These are phyloP conservation scores for Silurus aristotelis DNA, from an alignment of 2,797 vertebrate genomes.

Conservation along the genomic window DNA sequence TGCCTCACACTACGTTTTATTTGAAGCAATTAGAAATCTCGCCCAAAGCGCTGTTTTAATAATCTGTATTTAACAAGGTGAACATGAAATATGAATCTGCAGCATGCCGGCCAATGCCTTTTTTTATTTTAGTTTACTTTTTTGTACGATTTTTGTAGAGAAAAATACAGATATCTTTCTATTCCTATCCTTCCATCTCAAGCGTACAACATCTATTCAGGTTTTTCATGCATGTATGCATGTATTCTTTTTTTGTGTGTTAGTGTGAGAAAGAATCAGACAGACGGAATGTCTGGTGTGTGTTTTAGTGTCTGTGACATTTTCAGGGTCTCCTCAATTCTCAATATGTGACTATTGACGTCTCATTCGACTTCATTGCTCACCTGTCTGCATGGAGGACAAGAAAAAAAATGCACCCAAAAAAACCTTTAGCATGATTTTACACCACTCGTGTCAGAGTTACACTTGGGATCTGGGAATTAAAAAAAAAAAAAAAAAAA, in stretches of 20 bases:
- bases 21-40: slow-evolving; percentile 36
- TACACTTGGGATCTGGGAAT: background rate
- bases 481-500: too few relatives aligned
- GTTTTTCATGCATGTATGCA: background rate
- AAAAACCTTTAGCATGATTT: too few relatives aligned
- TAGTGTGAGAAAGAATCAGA: background rate
- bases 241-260: background rate
- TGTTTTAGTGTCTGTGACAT: background rate
- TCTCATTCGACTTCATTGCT: background rate
- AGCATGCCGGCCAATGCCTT: slow-evolving; percentile 14
- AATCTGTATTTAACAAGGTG: slow-evolving; percentile 43
- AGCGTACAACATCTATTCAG: background rate
- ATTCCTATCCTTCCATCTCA: too few relatives aligned
- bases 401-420: too few relatives aligned
- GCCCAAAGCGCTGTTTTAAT: slow-evolving; percentile 45
- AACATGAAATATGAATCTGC: slow-evolving; percentile 43
- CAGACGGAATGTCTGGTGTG: background rate
- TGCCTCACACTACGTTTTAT: slow-evolving; percentile 4
- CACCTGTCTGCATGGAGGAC: background rate
- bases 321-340: background rate
- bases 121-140: background rate
- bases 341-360: background rate
- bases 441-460: background rate
- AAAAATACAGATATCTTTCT: background rate
- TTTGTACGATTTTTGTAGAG: background rate